A percentile compares a stretch with the other conserved stretches of the same genome.
Evolutionary conservation across 2,888 invertebrate species (phyloP).

Genomic region (Drosophila nr. perissopoda): DNA sequence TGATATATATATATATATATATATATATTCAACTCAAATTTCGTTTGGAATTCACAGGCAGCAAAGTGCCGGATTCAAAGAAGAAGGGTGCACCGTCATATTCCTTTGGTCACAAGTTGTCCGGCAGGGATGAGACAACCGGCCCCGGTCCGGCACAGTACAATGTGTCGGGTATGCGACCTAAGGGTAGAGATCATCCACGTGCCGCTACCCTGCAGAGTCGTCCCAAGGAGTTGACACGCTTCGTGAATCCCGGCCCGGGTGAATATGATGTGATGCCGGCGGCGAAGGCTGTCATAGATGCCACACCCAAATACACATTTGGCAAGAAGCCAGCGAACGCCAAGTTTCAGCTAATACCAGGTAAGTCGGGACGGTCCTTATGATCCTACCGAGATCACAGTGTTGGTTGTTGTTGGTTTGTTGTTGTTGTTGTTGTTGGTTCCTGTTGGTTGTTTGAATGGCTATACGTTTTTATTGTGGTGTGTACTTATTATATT

Average conservation of each 20-base stretch:
- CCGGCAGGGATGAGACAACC: constrained; percentile 85
- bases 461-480: constrained; percentile 35
- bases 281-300: constrained; percentile 86
- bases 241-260: constrained; percentile 91
- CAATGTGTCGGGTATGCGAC: constrained; percentile 93
- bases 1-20: too few relatives aligned
- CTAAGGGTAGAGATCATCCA: constrained; percentile 92
- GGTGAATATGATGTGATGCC: constrained; percentile 95
- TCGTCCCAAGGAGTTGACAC: constrained; percentile 85
- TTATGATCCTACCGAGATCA: background rate
- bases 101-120: constrained; percentile 90
- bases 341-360: constrained; percentile 88
- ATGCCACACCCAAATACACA: constrained; percentile 89
- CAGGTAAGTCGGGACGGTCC: constrained; percentile 86
- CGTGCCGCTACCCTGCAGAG: constrained; percentile 93
- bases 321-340: constrained; percentile 89
- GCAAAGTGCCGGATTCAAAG: constrained; percentile 91
- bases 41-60: constrained; percentile 86
- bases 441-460: constrained; percentile 48
- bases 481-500: constrained; percentile 14
- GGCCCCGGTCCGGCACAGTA: constrained; percentile 97
- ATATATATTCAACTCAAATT: background rate
- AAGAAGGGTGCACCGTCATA: constrained; percentile 92
- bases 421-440: constrained; percentile 24
- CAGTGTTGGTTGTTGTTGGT: constrained; percentile 20